Conservation (phyloP, 2,888 invertebrate species). For the Drosophila nigricruria region DNA sequence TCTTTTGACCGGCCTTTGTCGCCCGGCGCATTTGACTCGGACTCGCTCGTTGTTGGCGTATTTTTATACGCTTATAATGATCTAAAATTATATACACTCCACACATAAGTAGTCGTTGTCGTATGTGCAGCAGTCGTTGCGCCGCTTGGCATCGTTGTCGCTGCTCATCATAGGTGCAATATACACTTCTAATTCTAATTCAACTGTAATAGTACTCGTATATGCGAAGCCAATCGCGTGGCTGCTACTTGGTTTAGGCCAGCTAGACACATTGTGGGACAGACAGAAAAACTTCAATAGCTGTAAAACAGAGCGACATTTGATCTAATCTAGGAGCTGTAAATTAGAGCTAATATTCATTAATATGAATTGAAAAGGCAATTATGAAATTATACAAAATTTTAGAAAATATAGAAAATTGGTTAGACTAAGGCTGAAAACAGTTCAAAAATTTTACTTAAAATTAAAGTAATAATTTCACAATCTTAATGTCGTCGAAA, state of each 20-base stretch:
- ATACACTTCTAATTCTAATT: conserved; percentile 79
- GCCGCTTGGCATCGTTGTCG: conserved; percentile 46
- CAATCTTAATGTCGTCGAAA: too few species aligned
- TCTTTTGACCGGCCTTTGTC: conserved; percentile 73
- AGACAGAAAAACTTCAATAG: background rate
- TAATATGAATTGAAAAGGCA: background rate
- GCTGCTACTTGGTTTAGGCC: conserved; percentile 38
- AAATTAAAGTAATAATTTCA: too few species aligned
- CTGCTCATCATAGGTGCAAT: conserved; percentile 61
- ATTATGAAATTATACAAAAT: background rate
- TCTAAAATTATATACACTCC: conserved; percentile 72
- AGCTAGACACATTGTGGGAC: conserved; percentile 24
- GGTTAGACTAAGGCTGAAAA: too few species aligned
- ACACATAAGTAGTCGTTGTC: conserved; percentile 44
- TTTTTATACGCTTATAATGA: conserved; percentile 75
- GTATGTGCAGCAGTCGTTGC: conserved; percentile 32
- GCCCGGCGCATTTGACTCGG: conserved; percentile 44
- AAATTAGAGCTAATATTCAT: background rate
- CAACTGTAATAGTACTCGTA: conserved; percentile 60
- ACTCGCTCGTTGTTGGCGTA: conserved; percentile 58
- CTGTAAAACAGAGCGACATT: background rate
- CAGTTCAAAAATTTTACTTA: too few species aligned
- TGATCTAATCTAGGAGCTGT: background rate
- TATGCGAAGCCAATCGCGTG: conserved; percentile 50
- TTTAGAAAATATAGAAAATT: too few species aligned